Percentiles rank a stretch among this genome's conserved stretches.
Conservation (phyloP, 2,888 invertebrate genomes). For the Noctua pronuba region DNA sequence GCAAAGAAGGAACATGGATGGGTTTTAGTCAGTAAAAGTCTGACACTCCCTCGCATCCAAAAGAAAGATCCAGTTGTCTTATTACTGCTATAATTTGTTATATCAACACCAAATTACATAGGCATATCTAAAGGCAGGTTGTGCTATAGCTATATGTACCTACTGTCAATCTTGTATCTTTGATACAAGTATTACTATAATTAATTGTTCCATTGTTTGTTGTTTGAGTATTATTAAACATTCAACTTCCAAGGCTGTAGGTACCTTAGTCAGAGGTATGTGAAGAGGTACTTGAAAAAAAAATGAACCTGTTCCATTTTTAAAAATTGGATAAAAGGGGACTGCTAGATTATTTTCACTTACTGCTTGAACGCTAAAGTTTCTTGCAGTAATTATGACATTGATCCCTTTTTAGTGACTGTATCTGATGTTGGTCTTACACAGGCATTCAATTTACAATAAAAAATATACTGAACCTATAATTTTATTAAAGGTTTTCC, state of each 20-base stretch:
- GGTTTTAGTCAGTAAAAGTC: too few relatives aligned
- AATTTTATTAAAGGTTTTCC: neutral
- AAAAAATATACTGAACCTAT: neutral
- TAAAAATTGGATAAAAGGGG: neutral
- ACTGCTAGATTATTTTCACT: neutral
- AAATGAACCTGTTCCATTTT: neutral
- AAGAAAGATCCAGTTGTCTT: neutral
- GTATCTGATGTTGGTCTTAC: neutral
- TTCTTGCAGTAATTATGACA: too few relatives aligned
- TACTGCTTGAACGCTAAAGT: neutral
- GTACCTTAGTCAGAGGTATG: neutral
- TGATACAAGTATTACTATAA: conserved; percentile 1
- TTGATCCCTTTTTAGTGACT: neutral
- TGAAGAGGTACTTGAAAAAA: neutral
- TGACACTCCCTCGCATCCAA: too few relatives aligned
- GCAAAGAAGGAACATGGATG: too few relatives aligned
- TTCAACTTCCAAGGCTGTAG: neutral
- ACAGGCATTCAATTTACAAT: neutral
- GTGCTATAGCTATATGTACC: neutral
- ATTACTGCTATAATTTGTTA: neutral
- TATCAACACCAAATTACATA: neutral
- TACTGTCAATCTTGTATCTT: neutral
- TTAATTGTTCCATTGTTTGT: conserved; percentile 28
- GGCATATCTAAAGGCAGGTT: neutral
- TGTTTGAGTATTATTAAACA: conserved; percentile 18